Evolutionary conservation across 2,113 vertebrate genomes (phyloP), one percentile per base, ranked within the genome.

Genomic region (Mastomys coucha): DNA sequence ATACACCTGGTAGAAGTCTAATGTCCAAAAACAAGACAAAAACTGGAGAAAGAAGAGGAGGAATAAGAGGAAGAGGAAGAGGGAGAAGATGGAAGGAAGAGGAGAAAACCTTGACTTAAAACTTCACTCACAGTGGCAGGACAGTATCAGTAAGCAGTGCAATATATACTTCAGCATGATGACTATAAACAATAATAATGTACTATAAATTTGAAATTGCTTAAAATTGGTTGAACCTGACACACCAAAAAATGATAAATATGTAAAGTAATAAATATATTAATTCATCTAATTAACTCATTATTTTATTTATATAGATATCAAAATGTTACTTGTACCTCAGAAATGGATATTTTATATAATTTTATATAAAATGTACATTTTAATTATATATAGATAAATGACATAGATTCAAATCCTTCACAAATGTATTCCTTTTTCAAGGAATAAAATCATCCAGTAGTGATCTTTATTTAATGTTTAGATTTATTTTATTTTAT

Each of bases 391-490:
- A 49, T 3, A 31, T 10, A 31, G 56, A 51, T 31, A 45, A 70
- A 56, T 58, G 17, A 2, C 12, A n/a, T 70, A 39, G 82, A 19
- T n/a, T 7, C 11, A 13, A 65, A n/a, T 26, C 36, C 33, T 88
- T 93, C 63, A 91, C 63, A 97, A 77, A 80, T 45, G 22, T 24
- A 16, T 56, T 95, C 9, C 53, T 65, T 85, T 88, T 69, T 63
- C 51, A 58, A 88, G 26, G 9, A 73, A 28, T 26, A 17, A 58
- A 49, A 31, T 63, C 36, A 19, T 65, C 39, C 70, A 70, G 58
- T 1, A 75, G 10, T 51, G 33, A 13, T 22, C 22, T 1, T 63
- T 45, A 39, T 39, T 22, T 39, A 39, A 39, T 39, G 8, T 39
- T 73, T 39, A 39, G n/a, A 73, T 73, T 39, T 73, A 73, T 73